phyloP scores from a whole-genome alignment of 1,140 invertebrate genomes.

The Myzus persicae region DNA sequence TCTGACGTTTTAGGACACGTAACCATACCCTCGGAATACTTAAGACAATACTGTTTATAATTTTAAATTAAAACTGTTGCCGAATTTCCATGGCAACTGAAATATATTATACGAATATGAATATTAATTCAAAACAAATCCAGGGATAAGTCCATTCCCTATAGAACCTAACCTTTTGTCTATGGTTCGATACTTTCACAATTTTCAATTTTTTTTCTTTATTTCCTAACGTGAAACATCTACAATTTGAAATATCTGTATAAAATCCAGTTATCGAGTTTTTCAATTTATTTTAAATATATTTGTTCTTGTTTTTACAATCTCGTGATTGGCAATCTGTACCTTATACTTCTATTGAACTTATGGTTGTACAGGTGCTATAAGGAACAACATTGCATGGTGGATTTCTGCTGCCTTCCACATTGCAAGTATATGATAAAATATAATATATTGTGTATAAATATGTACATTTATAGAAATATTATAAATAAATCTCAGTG shows the following conservation, averaged over 20 bases:
- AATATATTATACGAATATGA: neutral
- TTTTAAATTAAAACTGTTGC: neutral
- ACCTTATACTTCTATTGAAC: neutral
- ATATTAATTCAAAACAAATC: conserved; percentile 25
- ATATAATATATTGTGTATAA: neutral
- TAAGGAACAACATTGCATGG: neutral
- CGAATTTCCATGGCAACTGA: neutral
- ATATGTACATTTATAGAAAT: too few species aligned
- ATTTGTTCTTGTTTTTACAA: neutral
- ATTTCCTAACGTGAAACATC: neutral
- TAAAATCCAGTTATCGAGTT: neutral
- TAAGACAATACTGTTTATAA: conserved; percentile 8
- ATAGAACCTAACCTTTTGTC: neutral
- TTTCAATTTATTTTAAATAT: conserved; percentile 7
- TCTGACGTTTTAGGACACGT: neutral
- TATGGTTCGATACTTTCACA: neutral
- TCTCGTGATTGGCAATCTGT: neutral
- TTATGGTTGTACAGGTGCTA: neutral
- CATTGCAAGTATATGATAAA: neutral
- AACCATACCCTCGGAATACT: neutral
- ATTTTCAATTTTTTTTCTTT: neutral
- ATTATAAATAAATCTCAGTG: too few species aligned
- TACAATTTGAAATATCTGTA: neutral
- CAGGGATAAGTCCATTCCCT: neutral
- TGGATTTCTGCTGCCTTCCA: neutral